Evolutionary conservation across 1,140 invertebrate genomes (phyloP), one percentile per base, ranked within the genome.

Genomic region (Eueides isabella): DNA sequence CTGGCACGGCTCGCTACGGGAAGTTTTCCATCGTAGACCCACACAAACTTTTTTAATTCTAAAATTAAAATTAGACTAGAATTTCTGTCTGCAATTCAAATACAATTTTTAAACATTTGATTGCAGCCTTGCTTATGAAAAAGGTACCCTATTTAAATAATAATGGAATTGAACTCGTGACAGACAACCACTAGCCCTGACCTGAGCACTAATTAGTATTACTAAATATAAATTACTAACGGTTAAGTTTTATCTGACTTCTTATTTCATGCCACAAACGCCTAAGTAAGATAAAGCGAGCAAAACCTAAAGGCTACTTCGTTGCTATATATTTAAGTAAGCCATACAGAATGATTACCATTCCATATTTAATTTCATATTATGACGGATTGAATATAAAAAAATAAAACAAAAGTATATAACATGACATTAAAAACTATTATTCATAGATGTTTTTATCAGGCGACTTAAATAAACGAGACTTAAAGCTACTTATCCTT

Each of bases 101-200:
- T n/a, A n/a, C n/a, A n/a, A n/a, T n/a, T n/a, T n/a, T n/a, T 44
- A 44, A 19, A 44, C 7, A 19, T 80, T 77, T 30, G 12, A 16
- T 41, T 35, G 30, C 12, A 48, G 48, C 41, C 66, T 67, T 48
- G 66, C 9, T 67, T 26, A 38, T 23, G 41, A 35, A 38, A 67
- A 67, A 67, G 41, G 38, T 44, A 38, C 14, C 14, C 35, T 38
- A 38, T 14, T 1, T 5, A 55, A 6, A 16, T 31, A 61, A 63
- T 44, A 38, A 28, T 61, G 67, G 72, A 67, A 29, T 74, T 77
- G 72, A 82, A 71, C 65, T 84, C 83, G 84, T 86, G 83, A 82
- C 73, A 64, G 67, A 30, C 66, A 85, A 85, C 84, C 82, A 67
- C 82, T 82, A 81, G 66, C 82, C 81, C 64, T 85, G 84, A 85